These are phyloP conservation scores for Ia io DNA, from an alignment of 2,113 vertebrate species.

Conservation along the genomic window DNA sequence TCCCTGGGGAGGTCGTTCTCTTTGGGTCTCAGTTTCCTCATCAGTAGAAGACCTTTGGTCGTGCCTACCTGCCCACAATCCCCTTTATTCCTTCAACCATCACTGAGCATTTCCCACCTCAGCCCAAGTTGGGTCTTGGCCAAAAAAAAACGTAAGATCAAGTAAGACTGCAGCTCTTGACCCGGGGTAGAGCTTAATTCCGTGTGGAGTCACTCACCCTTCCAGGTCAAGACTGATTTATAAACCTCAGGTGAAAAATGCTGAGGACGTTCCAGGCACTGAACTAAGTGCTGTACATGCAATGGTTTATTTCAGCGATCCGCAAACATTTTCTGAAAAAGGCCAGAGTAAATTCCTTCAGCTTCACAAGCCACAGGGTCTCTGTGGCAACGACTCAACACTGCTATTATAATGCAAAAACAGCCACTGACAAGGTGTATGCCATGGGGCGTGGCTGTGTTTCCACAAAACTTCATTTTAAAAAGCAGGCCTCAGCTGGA, in stretches of 20 bases:
- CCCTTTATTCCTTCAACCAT: background rate
- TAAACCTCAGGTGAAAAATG: background rate
- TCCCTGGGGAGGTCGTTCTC: background rate
- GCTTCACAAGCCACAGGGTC: background rate
- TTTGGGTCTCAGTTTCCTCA: background rate
- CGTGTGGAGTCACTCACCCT: fast-evolving
- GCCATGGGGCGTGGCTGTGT: fast-evolving
- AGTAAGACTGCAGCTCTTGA: background rate
- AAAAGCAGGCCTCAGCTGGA: background rate
- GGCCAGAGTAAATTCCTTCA: background rate
- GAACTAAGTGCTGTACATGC: fast-evolving
- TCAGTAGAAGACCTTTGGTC: background rate
- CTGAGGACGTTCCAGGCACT: background rate
- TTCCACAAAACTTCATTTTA: background rate
- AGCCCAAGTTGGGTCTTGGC: background rate
- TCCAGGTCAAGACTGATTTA: background rate
- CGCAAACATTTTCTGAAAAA: background rate
- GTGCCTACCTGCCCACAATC: background rate
- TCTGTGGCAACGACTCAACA: background rate
- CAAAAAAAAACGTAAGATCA: background rate
- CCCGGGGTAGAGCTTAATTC: background rate
- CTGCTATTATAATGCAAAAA: fast-evolving
- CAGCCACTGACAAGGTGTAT: fast-evolving
- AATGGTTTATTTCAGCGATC: background rate
- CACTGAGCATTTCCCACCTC: background rate